phyloP scores from a whole-genome alignment of 1,140 invertebrate genomes.

The Choristoneura fumiferana region DNA sequence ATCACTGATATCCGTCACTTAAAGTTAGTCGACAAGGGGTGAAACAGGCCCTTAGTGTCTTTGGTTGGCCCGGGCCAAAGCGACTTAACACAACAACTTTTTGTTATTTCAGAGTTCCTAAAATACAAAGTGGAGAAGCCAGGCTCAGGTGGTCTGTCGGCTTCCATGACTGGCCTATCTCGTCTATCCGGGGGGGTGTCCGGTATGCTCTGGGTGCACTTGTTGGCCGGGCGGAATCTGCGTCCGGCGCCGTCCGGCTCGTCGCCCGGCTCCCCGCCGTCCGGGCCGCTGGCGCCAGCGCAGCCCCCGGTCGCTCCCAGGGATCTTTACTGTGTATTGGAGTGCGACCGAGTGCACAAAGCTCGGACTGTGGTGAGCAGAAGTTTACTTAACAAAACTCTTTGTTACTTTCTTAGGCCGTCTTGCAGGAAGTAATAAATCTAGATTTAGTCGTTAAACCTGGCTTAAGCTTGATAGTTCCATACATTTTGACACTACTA shows the following conservation, averaged over 20 bases:
- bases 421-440: too few relatives aligned
- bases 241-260: slow-evolving; percentile 86
- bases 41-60: too few relatives aligned
- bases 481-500: too few relatives aligned
- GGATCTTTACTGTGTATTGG: slow-evolving; percentile 97
- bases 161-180: slow-evolving; percentile 70
- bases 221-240: slow-evolving; percentile 92
- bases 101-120: slow-evolving; percentile 85
- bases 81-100: too few relatives aligned
- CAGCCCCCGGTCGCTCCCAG: slow-evolving; percentile 82
- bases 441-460: too few relatives aligned
- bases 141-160: slow-evolving; percentile 72
- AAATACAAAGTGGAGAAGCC: slow-evolving; percentile 95
- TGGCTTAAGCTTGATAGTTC: too few relatives aligned
- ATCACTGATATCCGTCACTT: too few relatives aligned
- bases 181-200: slow-evolving; percentile 83
- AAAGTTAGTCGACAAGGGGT: too few relatives aligned
- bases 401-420: too few relatives aligned
- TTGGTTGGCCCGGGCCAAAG: too few relatives aligned
- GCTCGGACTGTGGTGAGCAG: slow-evolving; percentile 92
- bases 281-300: slow-evolving; percentile 56
- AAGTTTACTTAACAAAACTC: slow-evolving; percentile 18
- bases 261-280: slow-evolving; percentile 81
- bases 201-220: slow-evolving; percentile 93
- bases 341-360: slow-evolving; percentile 98